phyloP scores from a whole-genome alignment of 1,140 invertebrate species.

The Trichonephila inaurata region DNA sequence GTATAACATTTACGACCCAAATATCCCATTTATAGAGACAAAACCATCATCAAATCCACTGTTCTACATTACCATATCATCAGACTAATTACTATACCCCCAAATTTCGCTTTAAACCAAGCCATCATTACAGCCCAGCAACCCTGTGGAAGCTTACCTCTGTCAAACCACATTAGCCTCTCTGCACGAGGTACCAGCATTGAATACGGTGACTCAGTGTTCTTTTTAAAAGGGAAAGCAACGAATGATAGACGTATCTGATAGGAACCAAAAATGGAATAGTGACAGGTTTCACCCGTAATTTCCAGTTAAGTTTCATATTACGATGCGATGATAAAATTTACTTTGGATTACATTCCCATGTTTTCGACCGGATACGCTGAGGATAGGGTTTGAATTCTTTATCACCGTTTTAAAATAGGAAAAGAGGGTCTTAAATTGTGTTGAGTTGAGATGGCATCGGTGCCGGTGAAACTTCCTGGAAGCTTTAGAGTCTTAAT shows the following conservation, averaged over 20 bases:
- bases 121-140: background rate
- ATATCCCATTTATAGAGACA: no score
- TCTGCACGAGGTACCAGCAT: background rate
- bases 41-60: no score
- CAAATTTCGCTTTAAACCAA: background rate
- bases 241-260: constrained; percentile 72
- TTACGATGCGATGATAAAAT: background rate
- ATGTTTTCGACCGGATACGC: background rate
- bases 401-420: background rate
- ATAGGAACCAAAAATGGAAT: constrained; percentile 61
- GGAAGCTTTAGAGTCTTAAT: no score
- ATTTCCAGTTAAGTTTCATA: constrained; percentile 63
- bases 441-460: background rate
- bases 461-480: no score
- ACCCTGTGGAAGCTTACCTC: background rate
- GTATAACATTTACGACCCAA: no score
- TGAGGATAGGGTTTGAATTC: constrained; percentile 14
- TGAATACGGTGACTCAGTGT: constrained; percentile 57
- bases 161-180: constrained; percentile 45
- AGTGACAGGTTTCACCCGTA: constrained; percentile 39
- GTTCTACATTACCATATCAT: background rate
- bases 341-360: constrained; percentile 37
- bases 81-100: background rate
- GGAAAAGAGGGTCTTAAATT: background rate
- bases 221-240: constrained; percentile 43